phyloP scores from a whole-genome alignment of 1,140 invertebrate species.

The Scaptomyza hsui region DNA sequence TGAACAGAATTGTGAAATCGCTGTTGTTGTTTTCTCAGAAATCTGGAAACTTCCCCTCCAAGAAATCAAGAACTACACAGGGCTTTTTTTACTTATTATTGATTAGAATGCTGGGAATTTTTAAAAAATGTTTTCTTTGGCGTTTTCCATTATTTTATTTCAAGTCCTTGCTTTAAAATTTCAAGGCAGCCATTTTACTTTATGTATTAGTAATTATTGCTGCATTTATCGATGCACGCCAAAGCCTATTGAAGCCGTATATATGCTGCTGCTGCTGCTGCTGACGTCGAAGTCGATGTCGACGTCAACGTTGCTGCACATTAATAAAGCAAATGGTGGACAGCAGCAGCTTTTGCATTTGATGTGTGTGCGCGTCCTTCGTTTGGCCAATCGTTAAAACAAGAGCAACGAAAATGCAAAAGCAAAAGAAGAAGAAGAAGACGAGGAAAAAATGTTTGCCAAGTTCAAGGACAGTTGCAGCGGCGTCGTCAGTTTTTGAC shows the following conservation, averaged over 20 bases:
- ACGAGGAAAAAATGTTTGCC: constrained; percentile 54
- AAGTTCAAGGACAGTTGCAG: constrained; percentile 76
- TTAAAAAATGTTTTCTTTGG: too few relatives aligned
- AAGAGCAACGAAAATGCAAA: constrained; percentile 4
- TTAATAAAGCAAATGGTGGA: constrained; percentile 37
- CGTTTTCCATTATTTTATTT: neutral
- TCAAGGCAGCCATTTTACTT: constrained; percentile 15
- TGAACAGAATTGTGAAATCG: constrained; percentile 34
- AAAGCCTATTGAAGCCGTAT: too few relatives aligned
- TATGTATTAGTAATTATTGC: neutral
- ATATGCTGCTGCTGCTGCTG: constrained; percentile 24
- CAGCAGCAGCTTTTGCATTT: constrained; percentile 18
- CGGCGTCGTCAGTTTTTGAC: constrained; percentile 58
- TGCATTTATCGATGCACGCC: constrained; percentile 3
- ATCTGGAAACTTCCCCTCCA: constrained; percentile 1
- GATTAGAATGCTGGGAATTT: too few relatives aligned
- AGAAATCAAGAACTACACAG: neutral
- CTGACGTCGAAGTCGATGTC: too few relatives aligned
- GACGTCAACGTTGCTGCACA: constrained; percentile 14
- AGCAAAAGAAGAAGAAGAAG: constrained; percentile 18
- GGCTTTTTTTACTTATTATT: too few relatives aligned
- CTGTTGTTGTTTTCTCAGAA: constrained; percentile 26
- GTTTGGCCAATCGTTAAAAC: constrained; percentile 21
- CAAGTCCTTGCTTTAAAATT: neutral
- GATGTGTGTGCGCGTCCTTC: constrained; percentile 36